phyloP scores from a whole-genome alignment of 1,140 invertebrate species.

The Sinonovacula constricta region DNA sequence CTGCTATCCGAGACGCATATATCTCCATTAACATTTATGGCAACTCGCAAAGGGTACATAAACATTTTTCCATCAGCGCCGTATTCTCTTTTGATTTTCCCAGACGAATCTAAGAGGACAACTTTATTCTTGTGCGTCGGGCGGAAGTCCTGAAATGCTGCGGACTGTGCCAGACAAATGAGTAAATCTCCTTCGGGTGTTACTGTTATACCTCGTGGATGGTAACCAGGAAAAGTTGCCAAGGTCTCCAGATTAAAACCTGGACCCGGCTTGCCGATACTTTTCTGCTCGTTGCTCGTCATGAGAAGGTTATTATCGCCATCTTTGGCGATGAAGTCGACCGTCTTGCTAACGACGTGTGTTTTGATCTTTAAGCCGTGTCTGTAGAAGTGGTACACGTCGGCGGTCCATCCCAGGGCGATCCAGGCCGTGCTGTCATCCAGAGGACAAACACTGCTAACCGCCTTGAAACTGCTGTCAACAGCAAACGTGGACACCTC shows the following conservation, averaged over 20 bases:
- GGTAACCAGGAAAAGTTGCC: constrained; percentile 39
- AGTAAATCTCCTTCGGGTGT: constrained; percentile 27
- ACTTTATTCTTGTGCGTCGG: constrained; percentile 45
- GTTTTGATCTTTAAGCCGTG: constrained; percentile 46
- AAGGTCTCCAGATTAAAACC: constrained; percentile 43
- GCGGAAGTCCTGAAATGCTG: constrained; percentile 43
- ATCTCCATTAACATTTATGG: constrained; percentile 41
- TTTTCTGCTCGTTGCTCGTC: constrained; percentile 49
- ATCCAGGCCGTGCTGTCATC: constrained; percentile 46
- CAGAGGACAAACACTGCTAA: constrained; percentile 38
- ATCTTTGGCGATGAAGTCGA: constrained; percentile 44
- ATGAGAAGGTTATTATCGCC: constrained; percentile 32
- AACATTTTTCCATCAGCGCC: constrained; percentile 46
- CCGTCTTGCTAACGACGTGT: constrained; percentile 41
- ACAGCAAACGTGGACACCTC: constrained; percentile 39
- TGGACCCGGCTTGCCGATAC: constrained; percentile 39
- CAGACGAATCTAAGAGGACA: constrained; percentile 12
- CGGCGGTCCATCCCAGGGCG: constrained; percentile 42
- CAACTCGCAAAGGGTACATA: constrained; percentile 46
- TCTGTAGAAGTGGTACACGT: constrained; percentile 34
- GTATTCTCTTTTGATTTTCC: constrained; percentile 36
- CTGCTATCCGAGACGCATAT: constrained; percentile 46
- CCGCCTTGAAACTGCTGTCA: constrained; percentile 43
- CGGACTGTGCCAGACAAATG: constrained; percentile 46
- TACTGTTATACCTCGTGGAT: constrained; percentile 36